phyloP scores from a whole-genome alignment of 2,888 invertebrate species.

The Pheosia gnoma region DNA sequence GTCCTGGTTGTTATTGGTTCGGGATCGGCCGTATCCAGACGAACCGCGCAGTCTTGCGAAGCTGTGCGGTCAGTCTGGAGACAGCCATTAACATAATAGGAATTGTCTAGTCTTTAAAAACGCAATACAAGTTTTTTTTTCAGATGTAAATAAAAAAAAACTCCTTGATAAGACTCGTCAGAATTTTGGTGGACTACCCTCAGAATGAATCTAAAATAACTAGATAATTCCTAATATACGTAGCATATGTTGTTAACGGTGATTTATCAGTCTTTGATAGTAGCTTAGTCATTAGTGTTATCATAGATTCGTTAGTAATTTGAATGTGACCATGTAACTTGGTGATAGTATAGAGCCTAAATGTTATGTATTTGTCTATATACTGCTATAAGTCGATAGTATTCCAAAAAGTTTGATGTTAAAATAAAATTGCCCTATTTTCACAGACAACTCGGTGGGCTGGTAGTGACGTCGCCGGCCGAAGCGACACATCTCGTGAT shows the following conservation, averaged over 20 bases:
- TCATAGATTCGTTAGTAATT: neutral
- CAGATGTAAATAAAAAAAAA: no score
- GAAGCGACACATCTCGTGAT: constrained; percentile 96
- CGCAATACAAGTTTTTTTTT: no score
- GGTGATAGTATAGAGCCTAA: no score
- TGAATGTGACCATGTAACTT: no score
- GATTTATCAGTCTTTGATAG: neutral
- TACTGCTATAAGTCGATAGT: no score
- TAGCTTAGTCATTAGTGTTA: neutral
- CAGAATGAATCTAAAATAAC: neutral
- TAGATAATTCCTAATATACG: neutral
- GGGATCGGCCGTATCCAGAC: neutral
- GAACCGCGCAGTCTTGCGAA: no score
- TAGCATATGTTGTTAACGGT: neutral
- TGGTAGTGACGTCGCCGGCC: constrained; percentile 88
- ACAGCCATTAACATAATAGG: neutral
- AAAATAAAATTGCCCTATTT: constrained; percentile 4
- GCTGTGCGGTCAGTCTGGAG: no score
- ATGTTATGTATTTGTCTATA: no score
- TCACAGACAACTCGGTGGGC: constrained; percentile 91
- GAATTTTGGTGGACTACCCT: no score
- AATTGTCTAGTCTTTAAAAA: neutral
- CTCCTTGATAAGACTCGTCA: no score
- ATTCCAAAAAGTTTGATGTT: no score
- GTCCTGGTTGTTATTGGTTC: neutral